Evolutionary conservation across 2,113 vertebrate genomes (phyloP).

Genomic region (Scomber colias): DNA sequence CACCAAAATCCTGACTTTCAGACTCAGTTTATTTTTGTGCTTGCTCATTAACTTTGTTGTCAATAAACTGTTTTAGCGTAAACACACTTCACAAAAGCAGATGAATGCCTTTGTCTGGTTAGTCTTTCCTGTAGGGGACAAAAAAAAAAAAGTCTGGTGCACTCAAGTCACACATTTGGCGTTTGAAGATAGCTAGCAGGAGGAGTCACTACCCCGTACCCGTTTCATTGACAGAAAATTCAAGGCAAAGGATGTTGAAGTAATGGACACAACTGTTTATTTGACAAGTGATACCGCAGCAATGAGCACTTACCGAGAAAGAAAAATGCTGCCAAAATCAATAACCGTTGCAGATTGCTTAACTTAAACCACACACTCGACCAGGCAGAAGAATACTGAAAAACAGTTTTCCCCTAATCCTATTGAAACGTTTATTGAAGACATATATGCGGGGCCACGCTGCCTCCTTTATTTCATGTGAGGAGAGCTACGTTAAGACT

Average conservation of each 20-base stretch:
- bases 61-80: constrained; percentile 10
- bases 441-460: not conserved
- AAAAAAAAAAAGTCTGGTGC: too few species aligned
- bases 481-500: constrained; percentile 7
- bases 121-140: too few species aligned
- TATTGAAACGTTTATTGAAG: too few species aligned
- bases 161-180: too few species aligned
- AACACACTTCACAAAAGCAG: not conserved
- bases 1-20: not conserved
- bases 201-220: not conserved
- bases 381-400: not conserved
- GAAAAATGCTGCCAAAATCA: constrained; percentile 3
- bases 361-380: too few species aligned
- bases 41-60: not conserved
- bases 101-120: not conserved
- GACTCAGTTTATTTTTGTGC: not conserved
- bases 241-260: not conserved
- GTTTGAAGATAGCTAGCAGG: too few species aligned
- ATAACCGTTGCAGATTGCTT: not conserved
- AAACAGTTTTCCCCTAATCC: not conserved
- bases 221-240: not conserved
- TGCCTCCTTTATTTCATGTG: constrained; percentile 21
- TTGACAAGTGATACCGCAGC: constrained; percentile 1
- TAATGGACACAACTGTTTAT: not conserved
- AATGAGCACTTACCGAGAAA: not conserved